Evolutionary conservation across 2,113 vertebrate species (phyloP), one percentile per base, ranked within the genome.

Genomic region (Micronycteris hirsuta): DNA sequence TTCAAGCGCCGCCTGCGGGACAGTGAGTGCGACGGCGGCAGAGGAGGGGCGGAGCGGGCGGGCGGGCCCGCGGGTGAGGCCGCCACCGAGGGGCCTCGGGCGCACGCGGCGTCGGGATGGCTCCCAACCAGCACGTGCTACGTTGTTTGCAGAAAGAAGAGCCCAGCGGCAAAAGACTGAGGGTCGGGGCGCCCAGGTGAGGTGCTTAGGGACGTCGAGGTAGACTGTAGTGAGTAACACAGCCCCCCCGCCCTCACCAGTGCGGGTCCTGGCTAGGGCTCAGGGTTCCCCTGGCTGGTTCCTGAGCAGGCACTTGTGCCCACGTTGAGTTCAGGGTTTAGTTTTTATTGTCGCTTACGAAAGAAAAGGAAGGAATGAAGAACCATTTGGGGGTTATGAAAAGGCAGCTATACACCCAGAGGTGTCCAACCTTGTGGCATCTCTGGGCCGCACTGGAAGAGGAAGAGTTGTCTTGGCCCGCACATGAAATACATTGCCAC

Each of bases 1-100:
- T 97, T 98, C 95, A 86, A 43, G 80, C 90, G 93, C 47, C 88
- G 89, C 54, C 96, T 97, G 85, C 83, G 97, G 76, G 97, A 97
- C 78, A 96, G 98, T 98, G 95, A 97, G 98, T 95, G 80, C n/a
- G 76, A 1, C 15, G 63, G 14, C 14, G 52, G 49, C 1, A 20
- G 68, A 12, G 19, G 36, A 36, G 67, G n/a, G n/a, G 22, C 38
- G 31, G 43, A 4, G 65, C 10, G 4, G 52, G 4, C 10, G 1
- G 4, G 15, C 33, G 22, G 36, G 41, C 31, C 33, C 7, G 49
- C 2, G n/a, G n/a, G 84, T 4, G 58, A 31, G 8, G 8, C 31
- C 4, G 31, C 36, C 4, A 1, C 5, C 36, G 20, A 2, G 2
- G 7, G n/a, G 56, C 49, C 17, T 22, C 12, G 38, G n/a, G 26